Base-by-base conservation (phyloP, 2,888 invertebrate genomes). In the Temnothorax rugatulus region DNA sequence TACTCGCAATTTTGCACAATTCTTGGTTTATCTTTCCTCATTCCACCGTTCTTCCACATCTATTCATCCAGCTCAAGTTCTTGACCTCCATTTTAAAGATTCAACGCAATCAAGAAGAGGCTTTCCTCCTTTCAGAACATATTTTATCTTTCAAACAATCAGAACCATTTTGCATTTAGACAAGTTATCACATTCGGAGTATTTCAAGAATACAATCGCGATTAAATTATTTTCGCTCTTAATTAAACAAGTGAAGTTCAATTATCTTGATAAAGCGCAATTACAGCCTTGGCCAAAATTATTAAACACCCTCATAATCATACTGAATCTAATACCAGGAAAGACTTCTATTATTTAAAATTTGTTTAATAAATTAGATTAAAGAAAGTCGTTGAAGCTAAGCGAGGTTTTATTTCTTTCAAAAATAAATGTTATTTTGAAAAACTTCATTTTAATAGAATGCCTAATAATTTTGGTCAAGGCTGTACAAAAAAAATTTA, bases 121-220 rank as follows among this genome's bases (percentile, higher is more conserved):
- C 5, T 59, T n/a, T 25, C 7, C 2, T 8, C 4, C 61, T 47
- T 47, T 61, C 47, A 4, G 29, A 29, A 47, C 61, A 34, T n/a
- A 47, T 47, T 34, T 47, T 47, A 61, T 15, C 74, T 44, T 34
- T 61, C 47, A n/a, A n/a, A 29, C 44, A 52, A 34, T 44, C 57
- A n/a, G 8, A 25, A 2, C 13, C 41, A 57, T 59, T 74, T 75
- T 21, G 61, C 74, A 75, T 75, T 75, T 75, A 75, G 18, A 75
- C n/a, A 61, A 59, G 25, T 29, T 57, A 18, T 21, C 57, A 71
- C 25, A 73, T 38, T 71, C 11, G 5, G 8, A 44, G 18, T 41
- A 29, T n/a, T 29, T 8, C 4, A n/a, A 2, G 7, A n/a, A 61
- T 25, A n/a, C n/a, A 59, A 44, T 61, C 44, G 8, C 47, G 15